Evolutionary conservation across 1,140 invertebrate species (phyloP).

Genomic region (Cephus cinctus): DNA sequence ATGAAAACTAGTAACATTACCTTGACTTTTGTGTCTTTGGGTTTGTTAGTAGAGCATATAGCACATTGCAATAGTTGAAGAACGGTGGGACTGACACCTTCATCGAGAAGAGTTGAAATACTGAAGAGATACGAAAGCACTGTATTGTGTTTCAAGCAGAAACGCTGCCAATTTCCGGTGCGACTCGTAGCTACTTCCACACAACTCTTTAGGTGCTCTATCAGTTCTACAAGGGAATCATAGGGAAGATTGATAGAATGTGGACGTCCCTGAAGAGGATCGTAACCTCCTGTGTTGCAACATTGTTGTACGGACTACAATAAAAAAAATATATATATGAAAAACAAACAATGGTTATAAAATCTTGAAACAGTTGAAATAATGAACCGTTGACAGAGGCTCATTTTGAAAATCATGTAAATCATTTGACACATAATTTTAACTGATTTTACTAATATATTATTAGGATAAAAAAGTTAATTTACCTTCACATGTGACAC

Average conservation of each 20-base stretch:
- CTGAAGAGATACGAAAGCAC: slow-evolving; percentile 57
- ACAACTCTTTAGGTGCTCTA: slow-evolving; percentile 93
- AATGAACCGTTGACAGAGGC: not conserved
- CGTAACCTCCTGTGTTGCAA: slow-evolving; percentile 62
- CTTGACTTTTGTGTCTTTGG: slow-evolving; percentile 43
- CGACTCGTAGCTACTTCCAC: slow-evolving; percentile 87
- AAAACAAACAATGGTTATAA: slow-evolving; percentile 11
- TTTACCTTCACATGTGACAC: slow-evolving; percentile 76
- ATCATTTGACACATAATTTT: too few species aligned
- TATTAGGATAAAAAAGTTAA: slow-evolving; percentile 5
- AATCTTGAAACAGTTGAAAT: not conserved
- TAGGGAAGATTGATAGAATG: slow-evolving; percentile 70
- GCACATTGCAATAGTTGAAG: slow-evolving; percentile 87
- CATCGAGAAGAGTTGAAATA: slow-evolving; percentile 71
- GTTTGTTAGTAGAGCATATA: slow-evolving; percentile 64
- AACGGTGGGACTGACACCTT: slow-evolving; percentile 90
- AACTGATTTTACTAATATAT: too few species aligned
- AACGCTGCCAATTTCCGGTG: slow-evolving; percentile 94
- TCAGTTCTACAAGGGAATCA: slow-evolving; percentile 86
- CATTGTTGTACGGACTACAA: slow-evolving; percentile 60
- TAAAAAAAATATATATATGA: slow-evolving; percentile 15
- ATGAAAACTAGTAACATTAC: slow-evolving; percentile 23
- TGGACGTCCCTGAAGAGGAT: slow-evolving; percentile 52
- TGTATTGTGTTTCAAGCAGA: slow-evolving; percentile 77
- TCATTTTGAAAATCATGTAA: too few species aligned